A percentile compares a stretch with the other conserved stretches of the same genome.
phyloP scores from a whole-genome alignment of 2,113 vertebrate genomes.

The Eudyptes chrysolophus region DNA sequence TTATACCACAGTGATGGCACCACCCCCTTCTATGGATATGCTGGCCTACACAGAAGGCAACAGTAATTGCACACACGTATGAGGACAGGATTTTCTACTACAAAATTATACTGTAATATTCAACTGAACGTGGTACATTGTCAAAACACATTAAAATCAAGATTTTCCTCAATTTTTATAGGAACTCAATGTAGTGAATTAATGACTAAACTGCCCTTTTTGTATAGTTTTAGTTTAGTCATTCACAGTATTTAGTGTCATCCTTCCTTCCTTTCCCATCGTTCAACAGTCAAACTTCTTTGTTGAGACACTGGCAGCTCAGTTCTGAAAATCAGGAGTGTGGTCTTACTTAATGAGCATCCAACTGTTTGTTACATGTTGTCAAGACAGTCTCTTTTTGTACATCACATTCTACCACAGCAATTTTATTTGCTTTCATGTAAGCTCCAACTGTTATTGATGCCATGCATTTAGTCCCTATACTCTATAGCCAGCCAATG shows the following conservation, averaged over 20 bases:
- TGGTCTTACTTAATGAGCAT: neutral
- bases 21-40: neutral
- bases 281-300: neutral
- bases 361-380: neutral
- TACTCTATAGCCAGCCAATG: neutral
- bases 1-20: neutral
- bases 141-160: neutral
- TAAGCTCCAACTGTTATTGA: neutral
- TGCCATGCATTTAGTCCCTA: neutral
- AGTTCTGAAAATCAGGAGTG: neutral
- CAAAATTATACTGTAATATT: neutral
- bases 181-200: neutral
- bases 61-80: neutral
- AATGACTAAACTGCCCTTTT: neutral
- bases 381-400: neutral
- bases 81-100: neutral
- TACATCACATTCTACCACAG: neutral
- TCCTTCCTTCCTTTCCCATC: neutral
- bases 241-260: neutral
- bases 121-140: neutral
- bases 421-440: neutral
- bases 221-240: neutral
- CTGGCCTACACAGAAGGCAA: neutral
- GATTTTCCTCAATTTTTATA: neutral
- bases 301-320: neutral